A percentile compares a stretch with the other conserved stretches of the same genome.
Evolutionary conservation across 2,888 invertebrate genomes (phyloP).

Genomic region (Drosophila nr. perissopoda): DNA sequence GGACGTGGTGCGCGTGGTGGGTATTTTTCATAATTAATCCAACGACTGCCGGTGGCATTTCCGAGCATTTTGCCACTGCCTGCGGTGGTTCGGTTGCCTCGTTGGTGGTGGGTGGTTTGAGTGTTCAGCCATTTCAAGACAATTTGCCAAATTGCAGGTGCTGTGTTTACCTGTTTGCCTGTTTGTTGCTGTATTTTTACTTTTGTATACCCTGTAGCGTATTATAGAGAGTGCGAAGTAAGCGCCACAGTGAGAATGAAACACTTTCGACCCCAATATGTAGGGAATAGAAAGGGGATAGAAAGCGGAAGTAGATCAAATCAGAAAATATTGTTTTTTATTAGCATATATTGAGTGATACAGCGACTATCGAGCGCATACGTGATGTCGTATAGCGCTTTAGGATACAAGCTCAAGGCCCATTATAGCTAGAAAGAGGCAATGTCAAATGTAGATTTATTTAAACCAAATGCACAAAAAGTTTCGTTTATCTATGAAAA

Average conservation of each 20-base stretch:
- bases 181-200: constrained; percentile 12
- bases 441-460: neutral
- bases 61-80: constrained; percentile 64
- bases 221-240: neutral
- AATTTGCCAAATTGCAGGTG: constrained; percentile 72
- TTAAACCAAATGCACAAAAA: neutral
- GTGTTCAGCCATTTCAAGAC: constrained; percentile 68
- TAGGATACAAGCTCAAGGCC: neutral
- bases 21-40: constrained; percentile 78
- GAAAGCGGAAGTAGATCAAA: neutral
- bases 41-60: constrained; percentile 75
- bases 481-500: neutral
- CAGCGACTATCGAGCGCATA: neutral
- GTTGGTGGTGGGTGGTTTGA: constrained; percentile 1
- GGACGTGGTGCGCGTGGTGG: constrained; percentile 20
- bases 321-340: neutral
- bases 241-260: neutral
- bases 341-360: neutral
- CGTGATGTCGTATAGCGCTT: neutral
- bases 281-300: neutral
- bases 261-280: neutral
- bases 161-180: constrained; percentile 17
- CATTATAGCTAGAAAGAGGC: neutral
- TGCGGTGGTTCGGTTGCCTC: constrained; percentile 32
- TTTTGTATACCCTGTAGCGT: constrained; percentile 7